Conservation (phyloP, 2,797 vertebrate species). For the Menidia menidia region DNA sequence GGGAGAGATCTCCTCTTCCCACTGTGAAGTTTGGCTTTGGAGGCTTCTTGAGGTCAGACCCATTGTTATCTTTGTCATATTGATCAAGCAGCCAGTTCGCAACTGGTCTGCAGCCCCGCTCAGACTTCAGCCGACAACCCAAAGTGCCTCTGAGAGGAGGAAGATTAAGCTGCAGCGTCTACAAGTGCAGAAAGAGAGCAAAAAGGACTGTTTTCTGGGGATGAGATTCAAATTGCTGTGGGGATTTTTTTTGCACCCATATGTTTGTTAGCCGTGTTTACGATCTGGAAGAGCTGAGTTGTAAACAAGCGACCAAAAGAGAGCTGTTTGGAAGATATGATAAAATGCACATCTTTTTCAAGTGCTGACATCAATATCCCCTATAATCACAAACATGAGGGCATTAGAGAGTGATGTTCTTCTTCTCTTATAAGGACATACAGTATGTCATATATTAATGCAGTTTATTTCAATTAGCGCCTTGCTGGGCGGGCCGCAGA, state of each 20-base stretch:
- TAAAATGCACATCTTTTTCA: constrained; percentile 67
- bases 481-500: constrained; percentile 50
- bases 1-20: constrained; percentile 60
- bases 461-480: constrained; percentile 77
- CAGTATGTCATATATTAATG: constrained; percentile 68
- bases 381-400: constrained; percentile 73
- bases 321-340: constrained; percentile 64
- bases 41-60: constrained; percentile 62
- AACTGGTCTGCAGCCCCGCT: constrained; percentile 45
- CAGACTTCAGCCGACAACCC: constrained; percentile 40
- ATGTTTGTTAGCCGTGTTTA: constrained; percentile 71
- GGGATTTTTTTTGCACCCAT: constrained; percentile 61
- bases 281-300: constrained; percentile 46
- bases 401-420: constrained; percentile 59
- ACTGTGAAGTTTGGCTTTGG: constrained; percentile 67
- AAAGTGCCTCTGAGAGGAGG: constrained; percentile 28
- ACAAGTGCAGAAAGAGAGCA: constrained; percentile 20
- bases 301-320: constrained; percentile 76
- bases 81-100: constrained; percentile 56
- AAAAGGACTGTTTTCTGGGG: constrained; percentile 53
- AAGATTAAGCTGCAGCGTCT: constrained; percentile 56
- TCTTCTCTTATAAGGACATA: constrained; percentile 56
- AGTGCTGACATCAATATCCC: constrained; percentile 73
- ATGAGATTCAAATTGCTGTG: constrained; percentile 64
- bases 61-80: constrained; percentile 58